These are phyloP conservation scores for Musca vetustissima DNA, from an alignment of 1,140 invertebrate species.

Conservation along the genomic window DNA sequence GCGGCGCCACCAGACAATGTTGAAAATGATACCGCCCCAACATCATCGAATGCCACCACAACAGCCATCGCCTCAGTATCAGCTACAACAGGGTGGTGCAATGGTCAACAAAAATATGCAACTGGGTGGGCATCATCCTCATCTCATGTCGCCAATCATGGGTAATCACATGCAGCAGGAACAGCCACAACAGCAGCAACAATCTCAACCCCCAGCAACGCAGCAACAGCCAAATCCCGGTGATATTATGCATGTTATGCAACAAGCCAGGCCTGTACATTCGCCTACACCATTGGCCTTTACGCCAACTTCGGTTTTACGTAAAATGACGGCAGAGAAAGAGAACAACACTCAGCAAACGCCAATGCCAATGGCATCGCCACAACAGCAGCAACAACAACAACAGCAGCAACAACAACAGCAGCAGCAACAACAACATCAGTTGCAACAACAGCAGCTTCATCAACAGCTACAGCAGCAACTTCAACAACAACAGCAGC, in stretches of 20 bases:
- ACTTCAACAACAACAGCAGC: conserved; percentile 42
- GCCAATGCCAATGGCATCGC: neutral
- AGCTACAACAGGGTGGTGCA: neutral
- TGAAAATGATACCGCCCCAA: neutral
- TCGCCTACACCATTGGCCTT: conserved; percentile 75
- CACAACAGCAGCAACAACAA: conserved; percentile 41
- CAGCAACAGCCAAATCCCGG: conserved; percentile 11
- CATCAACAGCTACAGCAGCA: conserved; percentile 32
- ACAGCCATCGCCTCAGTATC: neutral
- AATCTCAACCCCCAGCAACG: neutral
- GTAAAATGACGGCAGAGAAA: conserved; percentile 92
- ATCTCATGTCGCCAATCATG: neutral
- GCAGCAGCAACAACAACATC: conserved; percentile 24
- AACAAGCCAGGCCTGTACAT: conserved; percentile 37
- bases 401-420: conserved; percentile 41
- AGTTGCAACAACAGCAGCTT: conserved; percentile 36
- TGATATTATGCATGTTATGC: conserved; percentile 32
- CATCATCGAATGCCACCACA: neutral
- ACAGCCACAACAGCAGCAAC: conserved; percentile 63
- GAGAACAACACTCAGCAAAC: conserved; percentile 53
- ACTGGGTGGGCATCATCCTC: neutral
- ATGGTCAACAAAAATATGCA: neutral
- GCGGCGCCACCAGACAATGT: conserved; percentile 31
- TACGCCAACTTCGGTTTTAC: conserved; percentile 85
- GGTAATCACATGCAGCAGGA: too few relatives aligned